Evolutionary conservation across 2,888 invertebrate species (phyloP).

Genomic region (Eugnorisma glareosa): DNA sequence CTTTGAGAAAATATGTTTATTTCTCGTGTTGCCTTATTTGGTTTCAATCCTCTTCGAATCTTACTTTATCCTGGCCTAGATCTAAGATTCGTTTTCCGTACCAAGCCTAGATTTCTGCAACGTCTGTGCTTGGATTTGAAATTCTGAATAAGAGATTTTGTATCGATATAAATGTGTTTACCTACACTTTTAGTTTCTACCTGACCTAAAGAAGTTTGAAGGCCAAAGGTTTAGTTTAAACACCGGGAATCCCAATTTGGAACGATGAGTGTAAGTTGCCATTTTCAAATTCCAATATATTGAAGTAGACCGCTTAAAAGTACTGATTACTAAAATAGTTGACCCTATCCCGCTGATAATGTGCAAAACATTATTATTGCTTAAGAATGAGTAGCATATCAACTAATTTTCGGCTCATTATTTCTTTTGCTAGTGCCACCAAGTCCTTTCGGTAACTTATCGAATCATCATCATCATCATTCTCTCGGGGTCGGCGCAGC

Average conservation of each 20-base stretch:
- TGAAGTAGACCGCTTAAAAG: conserved; percentile 20
- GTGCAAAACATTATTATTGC: conserved; percentile 38
- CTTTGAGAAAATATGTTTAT: conserved; percentile 12
- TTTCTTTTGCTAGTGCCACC: too few relatives aligned
- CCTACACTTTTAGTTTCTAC: neutral
- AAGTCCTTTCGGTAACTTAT: neutral
- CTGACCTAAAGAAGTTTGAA: neutral
- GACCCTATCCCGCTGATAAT: conserved; percentile 58
- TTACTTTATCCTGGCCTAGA: conserved; percentile 27
- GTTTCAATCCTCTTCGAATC: conserved; percentile 39
- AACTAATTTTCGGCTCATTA: conserved; percentile 2
- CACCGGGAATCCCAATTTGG: neutral
- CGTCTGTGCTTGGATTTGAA: conserved; percentile 4
- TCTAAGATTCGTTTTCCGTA: neutral
- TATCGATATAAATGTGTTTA: neutral
- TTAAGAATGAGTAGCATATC: conserved; percentile 37
- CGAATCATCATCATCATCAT: too few relatives aligned
- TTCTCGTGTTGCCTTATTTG: conserved; percentile 24
- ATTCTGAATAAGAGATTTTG: conserved; percentile 25
- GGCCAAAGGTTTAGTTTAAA: neutral
- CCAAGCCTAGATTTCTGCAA: neutral
- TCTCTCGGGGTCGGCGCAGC: too few relatives aligned
- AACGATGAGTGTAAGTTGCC: neutral
- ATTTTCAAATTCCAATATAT: conserved; percentile 20
- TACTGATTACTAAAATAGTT: conserved; percentile 54